Evolutionary conservation across 2,113 vertebrate species (phyloP).

Genomic region (Pedetes capensis): DNA sequence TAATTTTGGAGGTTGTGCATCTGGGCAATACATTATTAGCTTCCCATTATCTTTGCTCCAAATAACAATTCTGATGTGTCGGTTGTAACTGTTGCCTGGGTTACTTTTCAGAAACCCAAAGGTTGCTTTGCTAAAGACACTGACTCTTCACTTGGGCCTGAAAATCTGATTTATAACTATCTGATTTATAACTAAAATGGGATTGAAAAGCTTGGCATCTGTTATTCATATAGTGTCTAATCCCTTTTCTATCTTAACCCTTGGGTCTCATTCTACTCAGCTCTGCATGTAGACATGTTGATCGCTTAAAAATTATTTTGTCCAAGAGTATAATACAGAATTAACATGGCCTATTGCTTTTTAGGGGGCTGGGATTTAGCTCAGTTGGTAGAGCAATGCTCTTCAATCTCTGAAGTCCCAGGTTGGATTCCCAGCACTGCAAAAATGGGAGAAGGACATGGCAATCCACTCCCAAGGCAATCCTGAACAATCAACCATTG

Average conservation of each 20-base stretch:
- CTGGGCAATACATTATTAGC: background rate
- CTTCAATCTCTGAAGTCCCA: no score
- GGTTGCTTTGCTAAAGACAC: background rate
- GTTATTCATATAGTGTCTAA: background rate
- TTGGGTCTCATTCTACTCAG: no score
- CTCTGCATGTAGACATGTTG: background rate
- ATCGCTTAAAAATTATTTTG: background rate
- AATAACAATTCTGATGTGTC: background rate
- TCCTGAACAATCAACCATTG: no score
- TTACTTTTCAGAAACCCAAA: background rate
- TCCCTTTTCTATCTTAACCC: background rate
- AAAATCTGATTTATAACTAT: background rate
- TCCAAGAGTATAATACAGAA: background rate
- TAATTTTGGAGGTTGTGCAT: background rate
- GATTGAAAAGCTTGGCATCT: background rate
- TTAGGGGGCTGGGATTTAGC: no score
- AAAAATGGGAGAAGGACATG: no score
- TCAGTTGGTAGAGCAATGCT: no score
- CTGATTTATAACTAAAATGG: background rate
- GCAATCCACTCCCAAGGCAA: no score
- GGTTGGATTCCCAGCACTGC: no score
- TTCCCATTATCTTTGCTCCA: no score
- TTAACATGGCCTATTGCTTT: no score
- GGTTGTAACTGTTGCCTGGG: no score
- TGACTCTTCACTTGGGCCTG: background rate